Conservation (phyloP, 2,888 invertebrate genomes). For the Heliothis peltigera region DNA sequence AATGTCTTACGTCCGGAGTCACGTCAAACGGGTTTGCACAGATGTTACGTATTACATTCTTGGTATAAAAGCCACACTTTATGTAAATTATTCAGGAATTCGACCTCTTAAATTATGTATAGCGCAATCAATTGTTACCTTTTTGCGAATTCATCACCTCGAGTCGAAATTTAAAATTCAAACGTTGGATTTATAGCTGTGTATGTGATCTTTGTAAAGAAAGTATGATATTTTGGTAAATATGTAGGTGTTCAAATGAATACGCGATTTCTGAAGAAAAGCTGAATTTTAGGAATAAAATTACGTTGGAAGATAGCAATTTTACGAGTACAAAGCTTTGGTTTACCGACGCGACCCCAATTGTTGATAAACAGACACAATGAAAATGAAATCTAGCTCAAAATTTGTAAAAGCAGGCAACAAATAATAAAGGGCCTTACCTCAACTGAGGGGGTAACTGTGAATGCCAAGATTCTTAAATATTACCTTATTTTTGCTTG, state of each 20-base stretch:
- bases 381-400: constrained; percentile 29
- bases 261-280: too few species aligned
- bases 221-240: not conserved
- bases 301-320: too few species aligned
- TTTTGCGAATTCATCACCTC: constrained; percentile 46
- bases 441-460: constrained; percentile 5
- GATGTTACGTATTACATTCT: constrained; percentile 40
- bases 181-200: constrained; percentile 27
- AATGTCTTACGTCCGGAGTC: constrained; percentile 44
- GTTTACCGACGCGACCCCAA: constrained; percentile 6
- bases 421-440: constrained; percentile 17
- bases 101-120: constrained; percentile 45
- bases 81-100: constrained; percentile 62
- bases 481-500: constrained; percentile 17
- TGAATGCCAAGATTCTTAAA: constrained; percentile 19
- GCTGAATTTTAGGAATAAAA: too few species aligned
- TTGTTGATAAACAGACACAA: constrained; percentile 21
- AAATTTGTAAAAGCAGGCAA: constrained; percentile 4
- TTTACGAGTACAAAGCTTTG: not conserved
- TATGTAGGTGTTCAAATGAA: too few species aligned
- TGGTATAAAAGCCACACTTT: constrained; percentile 48
- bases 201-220: constrained; percentile 7
- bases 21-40: constrained; percentile 48
- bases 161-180: constrained; percentile 45
- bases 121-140: constrained; percentile 39